These are phyloP conservation scores for Condylura cristata DNA, from an alignment of 2,113 vertebrate genomes.

Conservation along the genomic window DNA sequence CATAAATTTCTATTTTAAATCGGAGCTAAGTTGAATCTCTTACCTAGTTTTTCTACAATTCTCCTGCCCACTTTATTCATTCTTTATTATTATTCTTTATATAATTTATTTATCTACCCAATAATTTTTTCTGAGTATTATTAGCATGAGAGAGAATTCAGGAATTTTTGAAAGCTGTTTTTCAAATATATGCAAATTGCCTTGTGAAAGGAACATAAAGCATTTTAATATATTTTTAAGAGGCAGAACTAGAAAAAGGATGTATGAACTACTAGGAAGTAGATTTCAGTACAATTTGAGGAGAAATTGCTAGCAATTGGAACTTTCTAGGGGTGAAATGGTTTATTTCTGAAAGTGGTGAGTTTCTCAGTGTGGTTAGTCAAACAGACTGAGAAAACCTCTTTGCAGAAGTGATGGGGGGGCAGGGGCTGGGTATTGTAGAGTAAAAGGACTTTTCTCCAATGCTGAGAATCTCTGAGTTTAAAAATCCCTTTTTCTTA, in stretches of 20 bases:
- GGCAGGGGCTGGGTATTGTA: background rate
- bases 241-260: background rate
- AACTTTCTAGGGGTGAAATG: background rate
- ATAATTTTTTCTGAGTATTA: background rate
- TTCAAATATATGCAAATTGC: background rate
- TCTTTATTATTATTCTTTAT: background rate
- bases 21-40: background rate
- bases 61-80: background rate
- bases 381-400: background rate
- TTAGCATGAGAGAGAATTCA: constrained; percentile 3
- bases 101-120: background rate
- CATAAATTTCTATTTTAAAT: background rate
- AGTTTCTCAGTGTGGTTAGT: background rate
- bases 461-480: background rate
- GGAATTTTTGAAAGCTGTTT: constrained; percentile 23
- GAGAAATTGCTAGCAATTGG: constrained; percentile 30
- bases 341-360: background rate
- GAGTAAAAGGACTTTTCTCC: background rate
- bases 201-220: background rate
- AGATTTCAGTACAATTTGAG: constrained; percentile 37
- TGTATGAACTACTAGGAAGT: background rate
- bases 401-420: background rate
- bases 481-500: background rate
- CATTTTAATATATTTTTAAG: background rate
- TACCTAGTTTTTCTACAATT: background rate